Base-by-base conservation (phyloP, 2,113 vertebrate species). In the Dicerorhinus sumatrensis region DNA sequence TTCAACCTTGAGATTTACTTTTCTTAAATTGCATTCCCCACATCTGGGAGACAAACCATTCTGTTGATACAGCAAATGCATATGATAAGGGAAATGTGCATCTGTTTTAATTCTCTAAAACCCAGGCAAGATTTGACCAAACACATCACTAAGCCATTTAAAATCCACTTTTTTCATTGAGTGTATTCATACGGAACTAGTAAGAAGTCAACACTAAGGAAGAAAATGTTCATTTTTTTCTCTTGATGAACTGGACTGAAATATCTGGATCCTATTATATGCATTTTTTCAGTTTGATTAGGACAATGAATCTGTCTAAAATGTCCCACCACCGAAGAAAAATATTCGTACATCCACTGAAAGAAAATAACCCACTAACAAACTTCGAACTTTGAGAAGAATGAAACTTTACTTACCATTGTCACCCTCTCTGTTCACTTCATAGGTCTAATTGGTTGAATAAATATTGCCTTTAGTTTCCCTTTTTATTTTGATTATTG, bases 71-170 rank as follows among this genome's bases (percentile, higher is more conserved):
- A 96, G 95, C 85, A 96, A 86, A 96, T 82, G 89, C 36, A 79
- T 97, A 76, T 77, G 90, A 90, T 94, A 89, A 95, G 56, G 75
- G 51, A 94, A 96, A 86, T 94, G 56, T 63, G 73, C 88, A 94
- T 98, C 75, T 97, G 84, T 88, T 91, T 97, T 93, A 96, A 94
- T 89, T 97, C 85, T 97, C 62, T 93, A 93, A 94, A 97, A 81
- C 56, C 23, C 58, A 96, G 60, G 91, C 62, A 96, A 94, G 82
- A 94, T 98, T 94, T 93, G 96, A 94, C 91, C 88, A 97, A 96
- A 93, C 54, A 96, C 96, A 98, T 98, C 85, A 93, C 72, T 63
- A 58, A 87, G 67, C 89, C 77, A 94, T 96, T 98, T 92, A 96
- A 96, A 89, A 42, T 84, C 85, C 58, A 93, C 67, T 75, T 95